These are phyloP conservation scores for Ctenosaura bakeri DNA, from an alignment of 2,797 vertebrate species.

Conservation along the genomic window DNA sequence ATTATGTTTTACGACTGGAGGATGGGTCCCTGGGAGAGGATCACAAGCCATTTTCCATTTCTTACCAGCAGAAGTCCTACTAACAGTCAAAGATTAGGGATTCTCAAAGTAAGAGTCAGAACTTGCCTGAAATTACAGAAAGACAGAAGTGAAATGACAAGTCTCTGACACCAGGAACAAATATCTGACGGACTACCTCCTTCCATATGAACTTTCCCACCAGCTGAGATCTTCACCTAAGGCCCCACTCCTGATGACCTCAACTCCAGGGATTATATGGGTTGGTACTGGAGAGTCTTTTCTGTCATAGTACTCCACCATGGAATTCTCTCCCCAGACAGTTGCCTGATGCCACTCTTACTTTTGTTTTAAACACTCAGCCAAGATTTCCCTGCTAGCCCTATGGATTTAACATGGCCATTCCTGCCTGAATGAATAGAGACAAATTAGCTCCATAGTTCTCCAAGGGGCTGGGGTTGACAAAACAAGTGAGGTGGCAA, in stretches of 20 bases:
- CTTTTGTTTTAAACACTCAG: no score
- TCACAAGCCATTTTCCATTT: background rate
- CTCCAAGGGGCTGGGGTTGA: no score
- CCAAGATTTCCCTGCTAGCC: no score
- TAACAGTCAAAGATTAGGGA: background rate
- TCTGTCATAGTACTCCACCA: background rate
- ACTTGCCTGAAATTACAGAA: background rate
- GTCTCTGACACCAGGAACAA: background rate
- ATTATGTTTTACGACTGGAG: background rate
- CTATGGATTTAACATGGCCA: no score
- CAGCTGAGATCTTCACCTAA: background rate
- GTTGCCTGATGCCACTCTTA: no score
- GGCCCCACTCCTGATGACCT: background rate
- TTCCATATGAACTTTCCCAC: background rate
- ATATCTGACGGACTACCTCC: background rate
- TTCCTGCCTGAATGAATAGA: no score
- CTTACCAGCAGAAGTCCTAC: background rate
- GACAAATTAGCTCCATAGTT: no score
- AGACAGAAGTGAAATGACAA: background rate
- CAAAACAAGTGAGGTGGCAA: no score
- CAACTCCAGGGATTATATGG: background rate
- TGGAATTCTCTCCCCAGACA: background rate
- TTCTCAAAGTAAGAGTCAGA: background rate
- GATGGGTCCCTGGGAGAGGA: background rate
- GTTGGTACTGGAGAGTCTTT: no score